Base-by-base conservation (phyloP, 2,888 invertebrate genomes). In the Athripsodes cinereus region DNA sequence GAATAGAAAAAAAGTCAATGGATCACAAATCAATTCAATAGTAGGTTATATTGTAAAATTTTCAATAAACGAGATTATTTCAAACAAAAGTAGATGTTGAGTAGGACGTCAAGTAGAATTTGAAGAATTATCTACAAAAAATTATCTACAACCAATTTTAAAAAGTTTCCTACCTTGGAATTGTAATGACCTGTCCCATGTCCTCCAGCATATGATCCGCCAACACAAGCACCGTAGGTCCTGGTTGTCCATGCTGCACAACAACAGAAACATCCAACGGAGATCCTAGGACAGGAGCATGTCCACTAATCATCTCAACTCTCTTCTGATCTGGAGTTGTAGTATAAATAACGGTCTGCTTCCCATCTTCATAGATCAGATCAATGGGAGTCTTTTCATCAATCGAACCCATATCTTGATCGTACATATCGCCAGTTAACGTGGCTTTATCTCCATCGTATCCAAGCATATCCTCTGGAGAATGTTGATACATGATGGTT, bases 281-380 rank as follows among this genome's bases (percentile, higher is more conserved):
- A 66, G 76, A 74, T 22, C 75, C 75, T 63, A 80, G 72, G 66
- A 82, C 82, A 53, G 80, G 79, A 51, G 78, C 74, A 74, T 86
- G 86, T 16, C 86, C 84, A 64, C 86, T 86, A 69, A 86, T 86
- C 74, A 90, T 88, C 74, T 90, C 90, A 48, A 90, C 83, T 49
- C 88, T 84, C 71, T 90, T 89, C 69, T 89, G 88, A 69, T 90
- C 89, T 58, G 86, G 86, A 11, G 84, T 83, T 60, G 87, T 86
- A 53, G 90, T 90, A 68, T 90, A 90, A 71, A 90, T 90, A 60
- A 90, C 89, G 2, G 90, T 90, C 71, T 90, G 89, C 69, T 88
- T 89, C 50, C 90, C 90, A 68, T 90, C 90, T 69, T 90, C 89
- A 73, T 90, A 90, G 68, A 90, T 90, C 67, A 90, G 76, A 72